Conservation (phyloP, 2,797 vertebrate species). For the Lacerta agilis region DNA sequence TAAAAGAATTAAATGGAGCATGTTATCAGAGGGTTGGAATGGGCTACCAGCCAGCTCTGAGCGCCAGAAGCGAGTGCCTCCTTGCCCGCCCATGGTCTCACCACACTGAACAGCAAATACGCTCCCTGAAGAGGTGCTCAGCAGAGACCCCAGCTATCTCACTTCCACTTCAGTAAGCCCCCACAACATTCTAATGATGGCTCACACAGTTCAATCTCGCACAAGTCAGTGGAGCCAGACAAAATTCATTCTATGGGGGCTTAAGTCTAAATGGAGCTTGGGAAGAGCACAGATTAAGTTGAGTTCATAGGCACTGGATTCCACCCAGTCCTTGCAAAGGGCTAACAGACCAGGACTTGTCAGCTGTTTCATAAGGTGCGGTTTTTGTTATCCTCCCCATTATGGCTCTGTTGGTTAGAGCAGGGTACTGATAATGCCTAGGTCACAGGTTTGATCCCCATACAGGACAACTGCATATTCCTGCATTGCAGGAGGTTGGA, state of each 20-base stretch:
- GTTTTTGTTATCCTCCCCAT: neutral
- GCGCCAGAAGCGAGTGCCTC: conserved; percentile 35
- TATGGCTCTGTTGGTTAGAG: too few relatives aligned
- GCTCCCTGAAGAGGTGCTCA: conserved; percentile 24
- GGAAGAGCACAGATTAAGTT: neutral
- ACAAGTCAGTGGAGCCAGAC: neutral
- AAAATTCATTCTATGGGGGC: neutral
- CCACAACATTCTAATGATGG: neutral
- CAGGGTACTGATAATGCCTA: too few relatives aligned
- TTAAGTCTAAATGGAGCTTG: neutral
- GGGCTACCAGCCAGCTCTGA: neutral
- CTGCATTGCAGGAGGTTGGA: too few relatives aligned
- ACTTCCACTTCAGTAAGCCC: conserved; percentile 35
- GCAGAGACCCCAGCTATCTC: neutral
- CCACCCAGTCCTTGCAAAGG: rapidly evolving
- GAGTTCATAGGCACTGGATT: neutral
- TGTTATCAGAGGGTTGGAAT: neutral
- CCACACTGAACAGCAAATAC: conserved; percentile 37
- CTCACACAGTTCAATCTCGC: neutral
- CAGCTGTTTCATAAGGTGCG: neutral
- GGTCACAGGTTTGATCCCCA: too few relatives aligned
- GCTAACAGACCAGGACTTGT: neutral
- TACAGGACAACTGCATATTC: too few relatives aligned
- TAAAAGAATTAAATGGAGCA: neutral
- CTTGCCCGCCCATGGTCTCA: conserved; percentile 37